These are phyloP conservation scores for Fundulus diaphanus DNA, from an alignment of 2,797 vertebrate genomes.

Conservation along the genomic window DNA sequence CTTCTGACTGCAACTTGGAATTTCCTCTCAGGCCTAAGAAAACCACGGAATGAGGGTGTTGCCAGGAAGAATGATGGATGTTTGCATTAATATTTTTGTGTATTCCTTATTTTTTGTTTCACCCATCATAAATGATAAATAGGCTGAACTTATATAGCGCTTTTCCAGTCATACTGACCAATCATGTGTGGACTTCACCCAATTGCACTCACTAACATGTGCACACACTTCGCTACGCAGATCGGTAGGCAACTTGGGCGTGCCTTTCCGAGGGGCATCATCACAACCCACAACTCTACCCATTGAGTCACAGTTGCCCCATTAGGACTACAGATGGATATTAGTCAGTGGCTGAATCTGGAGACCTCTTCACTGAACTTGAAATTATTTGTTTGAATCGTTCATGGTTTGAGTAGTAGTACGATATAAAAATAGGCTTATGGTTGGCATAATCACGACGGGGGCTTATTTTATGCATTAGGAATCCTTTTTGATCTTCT, in stretches of 20 bases:
- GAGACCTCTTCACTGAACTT: not conserved
- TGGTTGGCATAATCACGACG: not conserved
- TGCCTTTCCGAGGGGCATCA: too few species aligned
- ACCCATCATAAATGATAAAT: not conserved
- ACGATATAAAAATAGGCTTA: not conserved
- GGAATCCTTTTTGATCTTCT: not conserved
- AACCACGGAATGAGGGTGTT: not conserved
- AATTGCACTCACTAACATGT: too few species aligned
- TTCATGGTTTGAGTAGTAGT: not conserved
- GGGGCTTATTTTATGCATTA: not conserved
- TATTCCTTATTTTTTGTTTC: not conserved
- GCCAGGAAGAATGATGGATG: not conserved
- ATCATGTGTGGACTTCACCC: too few species aligned
- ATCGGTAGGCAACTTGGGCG: too few species aligned
- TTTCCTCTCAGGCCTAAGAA: too few species aligned
- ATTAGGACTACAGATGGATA: not conserved
- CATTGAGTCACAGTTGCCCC: too few species aligned
- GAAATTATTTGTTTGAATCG: not conserved
- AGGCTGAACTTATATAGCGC: too few species aligned
- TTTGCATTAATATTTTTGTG: not conserved
- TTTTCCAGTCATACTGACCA: too few species aligned
- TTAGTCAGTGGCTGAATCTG: not conserved
- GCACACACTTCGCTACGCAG: too few species aligned
- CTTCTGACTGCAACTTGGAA: too few species aligned
- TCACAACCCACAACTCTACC: too few species aligned